Conservation (phyloP, 2,797 vertebrate genomes). For the Protonibea diacanthus region DNA sequence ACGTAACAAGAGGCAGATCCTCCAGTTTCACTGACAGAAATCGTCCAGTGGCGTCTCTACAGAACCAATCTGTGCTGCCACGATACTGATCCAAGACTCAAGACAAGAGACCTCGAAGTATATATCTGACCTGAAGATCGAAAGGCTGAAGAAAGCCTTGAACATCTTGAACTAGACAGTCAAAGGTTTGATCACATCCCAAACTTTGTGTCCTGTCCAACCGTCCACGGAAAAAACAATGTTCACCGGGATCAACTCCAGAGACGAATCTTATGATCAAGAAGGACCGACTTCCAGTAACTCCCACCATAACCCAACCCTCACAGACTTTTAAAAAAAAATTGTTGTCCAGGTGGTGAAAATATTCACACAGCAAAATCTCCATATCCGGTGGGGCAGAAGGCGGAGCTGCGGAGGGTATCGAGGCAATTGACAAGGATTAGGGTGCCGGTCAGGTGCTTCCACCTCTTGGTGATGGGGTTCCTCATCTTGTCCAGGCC, state of each 20-base stretch:
- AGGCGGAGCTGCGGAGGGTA: constrained; percentile 90
- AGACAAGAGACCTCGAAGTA: background rate
- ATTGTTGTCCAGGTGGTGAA: background rate
- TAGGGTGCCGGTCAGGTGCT: constrained; percentile 94
- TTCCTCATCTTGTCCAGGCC: constrained; percentile 97
- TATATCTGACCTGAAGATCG: background rate
- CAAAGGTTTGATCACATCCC: background rate
- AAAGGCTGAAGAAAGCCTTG: background rate
- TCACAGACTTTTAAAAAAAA: background rate
- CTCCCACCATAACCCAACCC: background rate
- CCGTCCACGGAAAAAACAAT: background rate
- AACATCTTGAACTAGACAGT: background rate
- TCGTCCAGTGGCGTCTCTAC: background rate
- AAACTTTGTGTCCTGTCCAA: background rate
- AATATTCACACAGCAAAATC: constrained; percentile 90
- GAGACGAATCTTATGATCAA: background rate
- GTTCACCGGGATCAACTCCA: constrained; percentile 1
- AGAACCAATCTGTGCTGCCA: background rate
- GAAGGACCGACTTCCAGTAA: background rate
- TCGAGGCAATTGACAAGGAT: constrained; percentile 96
- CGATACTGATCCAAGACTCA: background rate
- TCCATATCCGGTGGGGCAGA: constrained; percentile 89
- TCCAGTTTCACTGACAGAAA: constrained; percentile 6
- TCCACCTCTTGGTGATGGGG: constrained; percentile 97
- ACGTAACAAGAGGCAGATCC: background rate